phyloP scores from a whole-genome alignment of 2,888 invertebrate genomes.

The Carterocephalus palaemon region DNA sequence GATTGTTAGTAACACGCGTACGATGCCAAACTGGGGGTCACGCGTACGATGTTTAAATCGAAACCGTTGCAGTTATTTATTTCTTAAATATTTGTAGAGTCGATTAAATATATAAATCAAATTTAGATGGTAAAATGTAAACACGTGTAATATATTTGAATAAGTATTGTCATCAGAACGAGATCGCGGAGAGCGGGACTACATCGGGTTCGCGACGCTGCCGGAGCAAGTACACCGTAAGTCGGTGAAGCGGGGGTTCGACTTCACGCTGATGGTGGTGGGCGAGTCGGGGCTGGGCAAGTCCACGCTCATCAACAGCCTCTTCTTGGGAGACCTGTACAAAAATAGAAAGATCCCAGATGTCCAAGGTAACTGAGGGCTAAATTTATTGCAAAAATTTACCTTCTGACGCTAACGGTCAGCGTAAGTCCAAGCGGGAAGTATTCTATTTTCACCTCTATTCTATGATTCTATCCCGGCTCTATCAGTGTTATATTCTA shows the following conservation, averaged over 20 bases:
- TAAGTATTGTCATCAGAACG: conserved; percentile 54
- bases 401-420: too few species aligned
- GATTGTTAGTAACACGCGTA: too few species aligned
- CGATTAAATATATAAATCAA: too few species aligned
- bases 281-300: conserved; percentile 97
- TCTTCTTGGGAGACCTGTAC: conserved; percentile 95
- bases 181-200: conserved; percentile 83
- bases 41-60: too few species aligned
- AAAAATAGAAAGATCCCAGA: conserved; percentile 87
- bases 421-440: too few species aligned
- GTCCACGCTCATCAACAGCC: conserved; percentile 95
- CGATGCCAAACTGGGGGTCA: too few species aligned
- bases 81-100: too few species aligned
- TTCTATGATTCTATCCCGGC: too few species aligned
- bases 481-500: too few species aligned
- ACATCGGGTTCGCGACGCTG: conserved; percentile 96
- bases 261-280: conserved; percentile 97
- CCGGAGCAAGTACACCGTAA: conserved; percentile 98
- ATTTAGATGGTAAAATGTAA: background rate
- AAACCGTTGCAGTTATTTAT: too few species aligned
- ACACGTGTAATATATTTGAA: conserved; percentile 19
- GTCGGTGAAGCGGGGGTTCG: conserved; percentile 97
- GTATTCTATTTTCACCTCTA: too few species aligned
- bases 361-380: conserved; percentile 81
- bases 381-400: too few species aligned